Evolutionary conservation across 2,888 invertebrate genomes (phyloP), one percentile per base, ranked within the genome.

Genomic region (Tetragonula carbonaria): DNA sequence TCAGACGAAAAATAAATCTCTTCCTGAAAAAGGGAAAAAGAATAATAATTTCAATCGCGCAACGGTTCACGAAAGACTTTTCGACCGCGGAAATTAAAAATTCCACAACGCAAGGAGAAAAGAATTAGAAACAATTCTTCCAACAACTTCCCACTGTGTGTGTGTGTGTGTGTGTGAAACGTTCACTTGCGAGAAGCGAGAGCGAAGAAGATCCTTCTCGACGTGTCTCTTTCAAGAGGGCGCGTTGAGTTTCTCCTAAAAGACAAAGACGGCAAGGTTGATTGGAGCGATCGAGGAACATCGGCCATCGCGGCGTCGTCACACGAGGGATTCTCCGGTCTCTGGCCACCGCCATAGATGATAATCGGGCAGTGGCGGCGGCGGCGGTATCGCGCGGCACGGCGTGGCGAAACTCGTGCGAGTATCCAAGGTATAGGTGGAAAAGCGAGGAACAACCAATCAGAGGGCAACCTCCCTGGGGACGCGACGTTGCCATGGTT

Each of bases 401-500:
- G 91, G 89, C 90, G 90, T 88, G 87, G 90, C 90, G 91, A 92
- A 92, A 91, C 90, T 90, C 88, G 85, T 86, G 86, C 84, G 84
- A 80, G 79, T 86, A 85, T 86, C 75, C 87, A 83, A 86, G 84
- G 86, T 82, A 81, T 86, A 93, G 93, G 91, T 92, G 93, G 93
- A 93, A 92, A 93, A 93, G 93, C 92, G 91, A 87, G 92, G 91
- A 92, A 91, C 93, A 93, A 93, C 94, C 94, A 94, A 94, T 94
- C 94, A 93, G 94, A 94, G 93, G 93, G 92, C 93, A 92, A 91
- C 89, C 93, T 93, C 94, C 93, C 93, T 91, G 92, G 94, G 94
- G 94, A 94, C 92, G 92, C 93, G 91, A 91, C 91, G 94, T 94
- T 94, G 93, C 94, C 94, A 94, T 94, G 94, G 94, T 93, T 93